Evolutionary conservation across 2,888 invertebrate genomes (phyloP).

Genomic region (Nomada goodeniana): DNA sequence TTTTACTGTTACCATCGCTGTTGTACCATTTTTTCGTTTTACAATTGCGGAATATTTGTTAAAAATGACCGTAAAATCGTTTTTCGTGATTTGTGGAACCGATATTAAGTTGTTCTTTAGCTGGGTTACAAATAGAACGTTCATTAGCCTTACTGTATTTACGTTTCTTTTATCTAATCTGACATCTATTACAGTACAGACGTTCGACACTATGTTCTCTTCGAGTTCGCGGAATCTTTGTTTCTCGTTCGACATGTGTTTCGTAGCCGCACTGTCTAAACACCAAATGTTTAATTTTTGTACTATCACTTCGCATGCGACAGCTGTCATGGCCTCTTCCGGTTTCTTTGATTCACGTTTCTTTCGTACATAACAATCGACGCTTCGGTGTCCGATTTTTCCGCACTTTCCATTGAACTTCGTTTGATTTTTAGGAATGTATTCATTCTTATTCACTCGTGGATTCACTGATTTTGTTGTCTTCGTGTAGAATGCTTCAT

Average conservation of each 20-base stretch:
- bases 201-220: neutral
- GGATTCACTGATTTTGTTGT: neutral
- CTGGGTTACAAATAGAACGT: too few species aligned
- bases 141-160: too few species aligned
- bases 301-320: neutral
- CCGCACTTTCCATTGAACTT: neutral
- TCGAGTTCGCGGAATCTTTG: neutral
- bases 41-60: too few species aligned
- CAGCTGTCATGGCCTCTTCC: conserved; percentile 19
- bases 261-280: neutral
- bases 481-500: neutral
- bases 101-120: too few species aligned
- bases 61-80: too few species aligned
- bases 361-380: neutral
- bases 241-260: neutral
- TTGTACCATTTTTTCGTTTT: too few species aligned
- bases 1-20: too few species aligned
- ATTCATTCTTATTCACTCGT: neutral
- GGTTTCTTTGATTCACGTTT: neutral
- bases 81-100: too few species aligned
- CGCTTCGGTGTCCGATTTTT: neutral
- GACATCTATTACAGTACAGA: conserved; percentile 15
- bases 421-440: neutral
- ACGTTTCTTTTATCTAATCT: too few species aligned
- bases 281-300: neutral